Percentiles rank a stretch among this genome's conserved stretches.
Conservation (phyloP, 2,888 invertebrate species). For the Drosophila merina region DNA sequence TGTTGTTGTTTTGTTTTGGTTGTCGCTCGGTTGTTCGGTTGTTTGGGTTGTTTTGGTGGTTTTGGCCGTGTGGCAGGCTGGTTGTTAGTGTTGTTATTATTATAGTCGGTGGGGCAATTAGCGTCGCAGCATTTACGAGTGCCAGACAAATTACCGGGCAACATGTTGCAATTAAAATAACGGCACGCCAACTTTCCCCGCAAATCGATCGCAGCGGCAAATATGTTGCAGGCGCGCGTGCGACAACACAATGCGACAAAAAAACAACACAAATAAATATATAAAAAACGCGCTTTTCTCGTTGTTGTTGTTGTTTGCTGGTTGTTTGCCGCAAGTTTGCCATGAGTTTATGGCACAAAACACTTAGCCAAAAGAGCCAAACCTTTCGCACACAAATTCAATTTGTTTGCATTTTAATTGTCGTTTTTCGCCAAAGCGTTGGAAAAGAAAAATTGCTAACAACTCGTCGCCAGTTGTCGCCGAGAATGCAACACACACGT, state of each 20-base stretch:
- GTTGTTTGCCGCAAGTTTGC: constrained; percentile 41
- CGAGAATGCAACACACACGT: constrained; percentile 42
- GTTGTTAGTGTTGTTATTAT: constrained; percentile 33
- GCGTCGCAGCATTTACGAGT: constrained; percentile 75
- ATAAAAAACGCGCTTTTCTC: not conserved
- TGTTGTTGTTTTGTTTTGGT: constrained; percentile 37
- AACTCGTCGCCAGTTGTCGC: constrained; percentile 65
- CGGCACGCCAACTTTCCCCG: constrained; percentile 76
- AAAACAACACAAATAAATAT: constrained; percentile 1
- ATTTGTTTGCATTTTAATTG: constrained; percentile 77
- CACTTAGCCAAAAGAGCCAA: constrained; percentile 64
- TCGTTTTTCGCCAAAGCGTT: constrained; percentile 68
- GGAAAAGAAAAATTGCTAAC: constrained; percentile 72
- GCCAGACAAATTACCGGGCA: constrained; percentile 75
- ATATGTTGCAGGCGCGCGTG: constrained; percentile 73
- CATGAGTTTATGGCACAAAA: constrained; percentile 68
- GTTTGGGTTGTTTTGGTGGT: constrained; percentile 18
- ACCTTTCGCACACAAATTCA: constrained; percentile 65
- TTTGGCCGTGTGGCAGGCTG: constrained; percentile 12
- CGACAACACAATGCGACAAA: constrained; percentile 48
- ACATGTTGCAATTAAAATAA: constrained; percentile 77
- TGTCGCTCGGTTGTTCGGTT: constrained; percentile 29
- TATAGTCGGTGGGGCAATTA: constrained; percentile 59
- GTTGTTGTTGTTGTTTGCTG: constrained; percentile 29
- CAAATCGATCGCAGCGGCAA: constrained; percentile 58